Evolutionary conservation across 2,888 invertebrate genomes (phyloP).

Genomic region (Drosophila fulvimacula): DNA sequence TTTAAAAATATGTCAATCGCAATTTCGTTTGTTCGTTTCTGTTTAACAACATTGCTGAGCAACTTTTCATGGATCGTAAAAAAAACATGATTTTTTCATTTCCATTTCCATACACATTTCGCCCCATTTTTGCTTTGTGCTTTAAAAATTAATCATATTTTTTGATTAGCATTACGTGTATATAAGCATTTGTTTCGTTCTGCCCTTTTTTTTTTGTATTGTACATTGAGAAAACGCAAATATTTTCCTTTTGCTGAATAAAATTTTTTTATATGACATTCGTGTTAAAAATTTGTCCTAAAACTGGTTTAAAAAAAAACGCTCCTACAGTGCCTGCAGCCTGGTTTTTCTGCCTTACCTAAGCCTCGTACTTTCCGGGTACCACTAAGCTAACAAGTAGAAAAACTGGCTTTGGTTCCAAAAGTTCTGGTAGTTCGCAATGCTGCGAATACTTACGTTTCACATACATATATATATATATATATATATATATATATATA

Average conservation of each 20-base stretch:
- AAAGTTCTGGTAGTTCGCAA: conserved; percentile 31
- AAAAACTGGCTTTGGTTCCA: conserved; percentile 30
- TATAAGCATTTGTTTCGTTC: conserved; percentile 3
- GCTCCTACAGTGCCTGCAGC: conserved; percentile 21
- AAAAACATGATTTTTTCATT: conserved; percentile 21
- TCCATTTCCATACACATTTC: not conserved
- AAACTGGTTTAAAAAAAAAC: conserved; percentile 35
- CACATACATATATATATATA: conserved; percentile 1
- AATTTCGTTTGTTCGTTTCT: conserved; percentile 4
- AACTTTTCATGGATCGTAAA: conserved; percentile 30
- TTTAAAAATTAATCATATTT: conserved; percentile 18
- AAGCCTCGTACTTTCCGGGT: not conserved
- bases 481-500: not conserved
- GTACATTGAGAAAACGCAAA: conserved; percentile 29
- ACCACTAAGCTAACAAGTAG: conserved; percentile 35
- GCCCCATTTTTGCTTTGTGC: conserved; percentile 11
- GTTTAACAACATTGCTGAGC: conserved; percentile 25
- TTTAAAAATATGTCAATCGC: conserved; percentile 24
- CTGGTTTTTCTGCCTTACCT: not conserved
- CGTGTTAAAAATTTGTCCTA: conserved; percentile 26
- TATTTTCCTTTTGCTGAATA: conserved; percentile 10
- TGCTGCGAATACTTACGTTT: conserved; percentile 25
- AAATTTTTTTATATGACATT: conserved; percentile 5
- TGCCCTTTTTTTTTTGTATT: not conserved
- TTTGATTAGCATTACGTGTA: conserved; percentile 23